A percentile compares a stretch with the other conserved stretches of the same genome.
Evolutionary conservation across 2,888 invertebrate species (phyloP).

Genomic region (Plebejus melissa): DNA sequence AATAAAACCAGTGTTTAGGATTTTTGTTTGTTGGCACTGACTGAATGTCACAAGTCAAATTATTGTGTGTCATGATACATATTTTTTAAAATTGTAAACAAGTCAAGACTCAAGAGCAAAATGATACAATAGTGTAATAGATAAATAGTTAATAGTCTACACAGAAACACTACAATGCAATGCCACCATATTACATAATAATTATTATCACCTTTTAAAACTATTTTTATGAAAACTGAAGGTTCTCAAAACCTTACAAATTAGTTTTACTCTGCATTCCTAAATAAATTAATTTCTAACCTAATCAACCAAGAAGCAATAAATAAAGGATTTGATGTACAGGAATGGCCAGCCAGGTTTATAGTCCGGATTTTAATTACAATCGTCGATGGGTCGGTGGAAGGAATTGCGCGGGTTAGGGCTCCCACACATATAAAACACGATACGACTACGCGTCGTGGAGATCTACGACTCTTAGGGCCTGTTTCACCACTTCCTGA

Average conservation of each 20-base stretch:
- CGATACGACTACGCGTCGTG: too few species aligned
- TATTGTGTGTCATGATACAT: background rate
- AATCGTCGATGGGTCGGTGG: conserved; percentile 38
- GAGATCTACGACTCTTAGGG: too few species aligned
- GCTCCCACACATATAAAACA: conserved; percentile 7
- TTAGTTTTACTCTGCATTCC: background rate
- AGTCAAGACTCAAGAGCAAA: too few species aligned
- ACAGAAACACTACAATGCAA: too few species aligned
- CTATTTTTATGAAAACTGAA: background rate
- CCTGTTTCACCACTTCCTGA: too few species aligned
- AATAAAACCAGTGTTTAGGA: background rate
- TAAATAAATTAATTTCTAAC: conserved; percentile 15
- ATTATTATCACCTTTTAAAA: background rate
- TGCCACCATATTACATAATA: background rate
- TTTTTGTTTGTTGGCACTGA: background rate
- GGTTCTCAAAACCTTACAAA: too few species aligned
- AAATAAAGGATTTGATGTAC: conserved; percentile 29
- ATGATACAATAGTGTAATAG: too few species aligned
- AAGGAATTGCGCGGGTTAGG: conserved; percentile 40
- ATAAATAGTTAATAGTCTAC: too few species aligned
- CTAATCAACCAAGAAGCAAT: conserved; percentile 16
- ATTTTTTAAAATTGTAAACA: background rate
- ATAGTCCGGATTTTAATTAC: conserved; percentile 38
- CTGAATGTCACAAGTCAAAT: background rate
- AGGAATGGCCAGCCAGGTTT: conserved; percentile 31